These are phyloP conservation scores for Neodiprion lecontei DNA, from an alignment of 1,140 invertebrate genomes.

Conservation along the genomic window DNA sequence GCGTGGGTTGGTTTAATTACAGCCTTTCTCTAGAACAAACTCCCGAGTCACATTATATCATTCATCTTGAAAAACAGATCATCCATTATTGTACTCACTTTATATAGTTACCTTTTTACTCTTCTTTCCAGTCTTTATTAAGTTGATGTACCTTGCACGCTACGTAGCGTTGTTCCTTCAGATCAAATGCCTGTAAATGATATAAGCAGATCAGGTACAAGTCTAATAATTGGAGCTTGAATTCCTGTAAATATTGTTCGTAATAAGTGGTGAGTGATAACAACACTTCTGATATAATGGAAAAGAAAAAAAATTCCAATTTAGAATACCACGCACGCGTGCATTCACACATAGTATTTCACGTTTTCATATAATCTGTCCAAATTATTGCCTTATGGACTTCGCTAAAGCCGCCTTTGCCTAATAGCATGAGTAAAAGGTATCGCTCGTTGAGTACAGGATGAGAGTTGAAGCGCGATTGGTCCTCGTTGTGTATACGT, in stretches of 20 bases:
- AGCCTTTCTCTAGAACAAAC: neutral
- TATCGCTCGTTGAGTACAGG: constrained; percentile 91
- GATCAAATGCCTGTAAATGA: constrained; percentile 83
- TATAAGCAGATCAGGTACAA: constrained; percentile 6
- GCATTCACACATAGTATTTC: too few relatives aligned
- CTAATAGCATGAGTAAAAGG: constrained; percentile 94
- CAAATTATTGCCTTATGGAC: constrained; percentile 81
- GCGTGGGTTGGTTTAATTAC: constrained; percentile 21
- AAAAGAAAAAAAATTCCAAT: constrained; percentile 10
- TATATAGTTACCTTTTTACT: constrained; percentile 99
- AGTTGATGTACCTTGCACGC: constrained; percentile 99
- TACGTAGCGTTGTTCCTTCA: constrained; percentile 98
- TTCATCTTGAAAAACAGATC: neutral
- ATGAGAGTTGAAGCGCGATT: constrained; percentile 93
- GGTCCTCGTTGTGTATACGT: constrained; percentile 99
- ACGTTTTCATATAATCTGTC: neutral
- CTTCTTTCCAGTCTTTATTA: constrained; percentile 99
- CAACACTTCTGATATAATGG: constrained; percentile 12
- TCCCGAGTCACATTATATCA: constrained; percentile 15
- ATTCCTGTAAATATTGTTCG: neutral
- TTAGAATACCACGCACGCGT: neutral
- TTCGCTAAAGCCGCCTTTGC: constrained; percentile 99
- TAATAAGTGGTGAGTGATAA: neutral
- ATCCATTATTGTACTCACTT: constrained; percentile 76
- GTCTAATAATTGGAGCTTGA: neutral